Percentiles rank a stretch among this genome's conserved stretches.
Conservation (phyloP, 1,140 invertebrate genomes). For the Gonatopus flavifemur region DNA sequence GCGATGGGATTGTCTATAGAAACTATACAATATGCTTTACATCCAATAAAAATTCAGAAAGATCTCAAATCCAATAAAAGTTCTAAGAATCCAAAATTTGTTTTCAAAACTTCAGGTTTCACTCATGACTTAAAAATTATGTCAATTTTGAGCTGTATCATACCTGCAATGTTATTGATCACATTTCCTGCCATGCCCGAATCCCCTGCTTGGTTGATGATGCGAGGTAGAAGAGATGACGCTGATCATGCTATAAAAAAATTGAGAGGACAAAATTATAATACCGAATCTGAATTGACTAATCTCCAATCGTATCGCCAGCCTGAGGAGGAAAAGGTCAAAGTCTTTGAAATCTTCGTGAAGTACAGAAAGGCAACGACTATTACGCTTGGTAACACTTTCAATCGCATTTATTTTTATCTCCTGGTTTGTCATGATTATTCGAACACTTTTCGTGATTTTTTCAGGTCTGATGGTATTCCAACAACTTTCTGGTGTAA, state of each 20-base stretch:
- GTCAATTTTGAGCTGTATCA: constrained; percentile 19
- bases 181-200: constrained; percentile 28
- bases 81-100: too few relatives aligned
- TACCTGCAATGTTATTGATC: constrained; percentile 24
- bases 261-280: constrained; percentile 18
- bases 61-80: too few relatives aligned
- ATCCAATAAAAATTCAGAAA: too few relatives aligned
- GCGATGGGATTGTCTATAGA: too few relatives aligned
- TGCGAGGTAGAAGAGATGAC: constrained; percentile 49
- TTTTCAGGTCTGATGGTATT: constrained; percentile 68
- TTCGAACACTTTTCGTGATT: too few relatives aligned
- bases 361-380: constrained; percentile 56
- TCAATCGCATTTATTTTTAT: not conserved
- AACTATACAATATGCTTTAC: too few relatives aligned
- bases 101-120: constrained; percentile 26
- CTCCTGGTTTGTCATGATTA: not conserved
- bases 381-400: constrained; percentile 57
- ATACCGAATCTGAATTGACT: constrained; percentile 17
- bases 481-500: constrained; percentile 67
- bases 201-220: constrained; percentile 43
- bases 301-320: constrained; percentile 44
- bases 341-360: constrained; percentile 53
- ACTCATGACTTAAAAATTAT: constrained; percentile 16
- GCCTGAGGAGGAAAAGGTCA: constrained; percentile 47
- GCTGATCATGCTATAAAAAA: constrained; percentile 20